Base-by-base conservation (phyloP, 2,113 vertebrate species). In the Coreoperca whiteheadi region DNA sequence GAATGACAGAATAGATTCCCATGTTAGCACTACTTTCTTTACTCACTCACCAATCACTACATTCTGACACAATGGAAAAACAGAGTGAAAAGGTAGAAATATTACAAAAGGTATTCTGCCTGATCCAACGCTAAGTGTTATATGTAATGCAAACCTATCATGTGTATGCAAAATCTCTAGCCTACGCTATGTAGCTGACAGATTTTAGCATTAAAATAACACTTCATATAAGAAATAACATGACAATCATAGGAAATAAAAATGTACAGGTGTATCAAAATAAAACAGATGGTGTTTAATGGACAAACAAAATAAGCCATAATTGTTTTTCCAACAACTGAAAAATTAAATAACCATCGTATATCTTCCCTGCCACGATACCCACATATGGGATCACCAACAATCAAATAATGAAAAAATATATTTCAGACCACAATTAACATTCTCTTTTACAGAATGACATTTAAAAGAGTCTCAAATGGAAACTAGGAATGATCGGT, bases 41-140 rank as follows among this genome's bases (percentile, higher is more conserved):
- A 92, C 77, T 74, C 76, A 63, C 82, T 88, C 81, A 89, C 60
- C 75, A 37, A 59, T 66, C 12, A 87, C 87, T 87, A 93, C 32
- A 85, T 74, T 88, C 71, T 69, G 79, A 90, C 83, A 91, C 76
- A 61, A 87, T 64, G 83, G 67, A 64, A 53, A 86, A 74, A 81
- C 60, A 50, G 78, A 59, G 16, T 60, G 61, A 65, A 84, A 89
- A 77, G 81, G 14, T 59, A 61, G 71, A 82, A 87, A 77, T 28
- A 56, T 69, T 81, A 78, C 48, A 81, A 57, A 68, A 68, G 14
- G 11, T 70, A 20, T 74, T 76, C 60, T 81, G 73, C 54, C 81
- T 56, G 57, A 79, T 54, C 48, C 41, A 77, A 74, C 23, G 30
- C 78, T 85, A 91, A 89, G 89, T 91, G 85, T 85, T 87, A 76